Conservation (phyloP, 1,140 invertebrate genomes). For the Calycopis cecrops region DNA sequence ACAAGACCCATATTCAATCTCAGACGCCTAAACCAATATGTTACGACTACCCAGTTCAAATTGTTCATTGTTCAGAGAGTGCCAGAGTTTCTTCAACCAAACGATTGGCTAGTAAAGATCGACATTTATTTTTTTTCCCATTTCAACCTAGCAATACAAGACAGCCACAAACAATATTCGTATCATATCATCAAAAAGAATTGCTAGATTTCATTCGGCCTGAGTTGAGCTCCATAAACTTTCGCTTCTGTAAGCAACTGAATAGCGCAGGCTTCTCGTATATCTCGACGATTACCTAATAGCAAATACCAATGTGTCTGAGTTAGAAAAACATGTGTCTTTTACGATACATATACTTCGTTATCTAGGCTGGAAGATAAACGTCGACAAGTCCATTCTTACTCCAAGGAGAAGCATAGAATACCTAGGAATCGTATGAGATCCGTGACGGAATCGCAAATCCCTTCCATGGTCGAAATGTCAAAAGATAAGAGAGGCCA, state of each 20-base stretch:
- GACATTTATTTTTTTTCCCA: conserved; percentile 1
- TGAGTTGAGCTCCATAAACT: not conserved
- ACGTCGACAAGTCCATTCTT: not conserved
- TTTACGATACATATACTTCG: no score
- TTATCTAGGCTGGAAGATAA: conserved; percentile 3
- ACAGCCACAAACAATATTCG: conserved; percentile 2
- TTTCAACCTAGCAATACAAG: not conserved
- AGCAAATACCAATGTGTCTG: not conserved
- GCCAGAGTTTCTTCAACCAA: conserved; percentile 7
- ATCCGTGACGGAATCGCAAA: not conserved
- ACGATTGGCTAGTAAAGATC: conserved; percentile 4
- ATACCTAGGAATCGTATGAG: conserved; percentile 8
- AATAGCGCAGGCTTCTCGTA: conserved; percentile 14
- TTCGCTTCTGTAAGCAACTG: conserved; percentile 12
- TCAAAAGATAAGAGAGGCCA: not conserved
- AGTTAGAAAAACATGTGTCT: not conserved
- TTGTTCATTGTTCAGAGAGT: not conserved
- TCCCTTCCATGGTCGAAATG: not conserved
- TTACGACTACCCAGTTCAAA: not conserved
- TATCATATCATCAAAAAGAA: not conserved
- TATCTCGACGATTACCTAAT: conserved; percentile 14
- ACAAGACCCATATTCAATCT: not conserved
- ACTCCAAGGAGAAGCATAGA: not conserved
- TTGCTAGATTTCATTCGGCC: conserved; percentile 12
- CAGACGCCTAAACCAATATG: not conserved